Base-by-base conservation (phyloP, 2,113 vertebrate species). In the Maccullochella peelii region DNA sequence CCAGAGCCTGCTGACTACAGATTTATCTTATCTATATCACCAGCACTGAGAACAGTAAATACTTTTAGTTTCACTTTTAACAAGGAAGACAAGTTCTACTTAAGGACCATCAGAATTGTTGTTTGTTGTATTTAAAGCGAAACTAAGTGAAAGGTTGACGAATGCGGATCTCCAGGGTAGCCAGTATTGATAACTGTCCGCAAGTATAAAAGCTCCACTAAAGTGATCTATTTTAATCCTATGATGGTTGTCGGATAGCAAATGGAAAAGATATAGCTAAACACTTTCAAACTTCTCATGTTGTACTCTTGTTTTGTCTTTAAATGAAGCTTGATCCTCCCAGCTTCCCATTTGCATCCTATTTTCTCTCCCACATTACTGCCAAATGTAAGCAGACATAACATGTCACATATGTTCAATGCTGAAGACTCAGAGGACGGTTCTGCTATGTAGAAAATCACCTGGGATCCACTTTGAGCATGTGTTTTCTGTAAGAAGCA, bases 391-490 rank as follows among this genome's bases (percentile, higher is more conserved):
- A 77, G 54, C 71, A 75, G 33, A 20, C 74, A 76, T 36, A 85
- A 81, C 68, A 55, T 73, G 62, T 59, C 67, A 66, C 80, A 73
- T 69, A 47, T 86, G 73, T 77, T 75, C 50, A 2, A 18, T 80
- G 44, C 16, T 57, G 10, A 66, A 85, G 52, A 67, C 67, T 81
- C 55, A 62, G 20, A 73, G 47, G 33, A 57, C 1, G 0, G 40
- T 66, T 83, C n/a, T 52, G 36, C 61, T 54, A n/a, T 25, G 75
- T 71, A 69, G 23, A 72, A 59, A 49, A 63, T 89, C 88, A 89
- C 91, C 84, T 91, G 90, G 86, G 59, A 83, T 78, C 27, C 27
- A 78, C 89, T 86, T 69, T 27, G 52, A 47, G 55, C n/a, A 36
- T 72, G 30, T 82, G 44, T 63, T 85, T 76, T 87, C 18, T 61